These are phyloP conservation scores for Cichlasoma orientale DNA, from an alignment of 2,797 vertebrate genomes.

Conservation along the genomic window DNA sequence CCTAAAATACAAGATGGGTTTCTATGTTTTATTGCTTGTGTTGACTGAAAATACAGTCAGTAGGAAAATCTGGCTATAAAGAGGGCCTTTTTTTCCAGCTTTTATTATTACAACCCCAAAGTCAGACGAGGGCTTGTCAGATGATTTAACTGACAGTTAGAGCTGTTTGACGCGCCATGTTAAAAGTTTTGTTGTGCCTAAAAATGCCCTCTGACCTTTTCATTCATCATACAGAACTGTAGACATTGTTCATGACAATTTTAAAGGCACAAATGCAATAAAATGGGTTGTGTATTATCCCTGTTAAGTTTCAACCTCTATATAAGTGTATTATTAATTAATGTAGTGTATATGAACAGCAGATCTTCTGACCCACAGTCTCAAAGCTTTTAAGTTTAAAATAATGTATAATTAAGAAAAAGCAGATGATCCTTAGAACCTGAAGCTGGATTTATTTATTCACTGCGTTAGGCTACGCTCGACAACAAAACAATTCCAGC, in stretches of 20 bases:
- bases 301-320: background rate
- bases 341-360: background rate
- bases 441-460: background rate
- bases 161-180: background rate
- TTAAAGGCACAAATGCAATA: background rate
- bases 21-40: conserved; percentile 10
- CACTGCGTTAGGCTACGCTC: background rate
- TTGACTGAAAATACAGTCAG: conserved; percentile 38
- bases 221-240: background rate
- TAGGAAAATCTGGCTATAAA: background rate
- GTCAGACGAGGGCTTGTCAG: background rate
- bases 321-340: background rate
- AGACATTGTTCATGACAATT: background rate
- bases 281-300: background rate
- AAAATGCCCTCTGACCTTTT: background rate
- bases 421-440: background rate
- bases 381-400: background rate
- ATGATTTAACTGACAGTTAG: background rate
- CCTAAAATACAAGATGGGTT: background rate
- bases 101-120: background rate
- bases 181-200: background rate
- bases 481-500: background rate
- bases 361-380: background rate
- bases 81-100: background rate
- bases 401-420: background rate